These are phyloP conservation scores for Sepioteuthis lessoniana DNA, from an alignment of 2,888 invertebrate genomes.

Conservation along the genomic window DNA sequence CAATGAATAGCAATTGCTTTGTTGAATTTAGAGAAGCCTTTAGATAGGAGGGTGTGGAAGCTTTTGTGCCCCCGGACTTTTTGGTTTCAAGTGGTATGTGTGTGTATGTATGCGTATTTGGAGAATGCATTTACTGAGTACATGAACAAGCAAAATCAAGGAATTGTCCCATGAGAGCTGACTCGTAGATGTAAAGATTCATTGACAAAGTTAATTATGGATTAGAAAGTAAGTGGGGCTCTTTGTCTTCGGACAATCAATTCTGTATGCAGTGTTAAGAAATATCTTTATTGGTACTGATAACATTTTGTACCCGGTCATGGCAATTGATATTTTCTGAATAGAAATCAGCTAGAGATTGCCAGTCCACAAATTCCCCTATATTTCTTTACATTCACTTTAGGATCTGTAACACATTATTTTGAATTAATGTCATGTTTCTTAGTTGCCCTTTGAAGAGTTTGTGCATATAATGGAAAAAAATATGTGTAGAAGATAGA, in stretches of 20 bases:
- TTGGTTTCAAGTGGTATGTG: background rate
- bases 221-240: slow-evolving; percentile 1
- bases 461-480: background rate
- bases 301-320: background rate
- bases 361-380: background rate
- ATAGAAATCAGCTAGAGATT: slow-evolving; percentile 1
- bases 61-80: background rate
- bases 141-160: background rate
- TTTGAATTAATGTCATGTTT: background rate
- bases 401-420: background rate
- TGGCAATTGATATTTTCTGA: slow-evolving; percentile 33
- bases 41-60: background rate
- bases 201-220: slow-evolving; percentile 23
- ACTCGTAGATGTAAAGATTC: slow-evolving; percentile 33
- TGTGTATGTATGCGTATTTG: too few relatives aligned
- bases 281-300: slow-evolving; percentile 6
- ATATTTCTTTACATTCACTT: background rate
- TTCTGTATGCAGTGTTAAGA: slow-evolving; percentile 23
- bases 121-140: background rate
- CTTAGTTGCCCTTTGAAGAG: background rate
- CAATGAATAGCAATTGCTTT: background rate
- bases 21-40: background rate
- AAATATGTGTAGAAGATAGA: too few relatives aligned
- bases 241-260: slow-evolving; percentile 1
- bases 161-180: background rate